Evolutionary conservation across 1,140 invertebrate genomes (phyloP).

Genomic region (Battus philenor): DNA sequence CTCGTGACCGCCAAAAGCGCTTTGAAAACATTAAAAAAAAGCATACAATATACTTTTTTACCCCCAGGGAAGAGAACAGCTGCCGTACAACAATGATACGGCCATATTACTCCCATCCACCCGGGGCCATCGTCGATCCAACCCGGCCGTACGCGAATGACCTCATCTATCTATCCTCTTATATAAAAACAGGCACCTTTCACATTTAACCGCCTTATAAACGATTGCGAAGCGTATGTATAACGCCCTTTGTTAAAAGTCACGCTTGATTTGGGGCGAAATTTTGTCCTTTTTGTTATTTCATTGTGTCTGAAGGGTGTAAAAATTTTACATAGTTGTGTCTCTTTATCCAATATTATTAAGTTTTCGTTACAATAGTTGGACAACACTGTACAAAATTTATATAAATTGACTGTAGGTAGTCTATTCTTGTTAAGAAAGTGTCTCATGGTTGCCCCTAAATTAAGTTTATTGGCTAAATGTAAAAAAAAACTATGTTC

Average conservation of each 20-base stretch:
- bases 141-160: conserved; percentile 31
- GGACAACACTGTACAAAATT: no score
- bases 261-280: conserved; percentile 69
- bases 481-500: not conserved
- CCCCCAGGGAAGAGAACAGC: conserved; percentile 66
- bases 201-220: conserved; percentile 39
- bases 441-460: no score
- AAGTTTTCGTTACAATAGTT: not conserved
- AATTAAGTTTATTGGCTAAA: not conserved
- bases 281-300: conserved; percentile 72
- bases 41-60: conserved; percentile 64
- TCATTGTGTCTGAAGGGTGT: conserved; percentile 59
- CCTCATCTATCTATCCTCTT: no score
- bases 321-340: conserved; percentile 41
- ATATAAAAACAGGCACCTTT: no score
- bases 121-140: conserved; percentile 54
- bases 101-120: conserved; percentile 58
- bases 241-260: conserved; percentile 63
- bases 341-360: not conserved
- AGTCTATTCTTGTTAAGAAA: no score
- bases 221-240: conserved; percentile 39
- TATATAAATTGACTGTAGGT: no score
- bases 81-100: conserved; percentile 72
- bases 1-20: conserved; percentile 66
- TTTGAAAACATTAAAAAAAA: conserved; percentile 48